Evolutionary conservation across 2,113 vertebrate species (phyloP), one percentile per base, ranked within the genome.

Genomic region (Arenaria interpres): DNA sequence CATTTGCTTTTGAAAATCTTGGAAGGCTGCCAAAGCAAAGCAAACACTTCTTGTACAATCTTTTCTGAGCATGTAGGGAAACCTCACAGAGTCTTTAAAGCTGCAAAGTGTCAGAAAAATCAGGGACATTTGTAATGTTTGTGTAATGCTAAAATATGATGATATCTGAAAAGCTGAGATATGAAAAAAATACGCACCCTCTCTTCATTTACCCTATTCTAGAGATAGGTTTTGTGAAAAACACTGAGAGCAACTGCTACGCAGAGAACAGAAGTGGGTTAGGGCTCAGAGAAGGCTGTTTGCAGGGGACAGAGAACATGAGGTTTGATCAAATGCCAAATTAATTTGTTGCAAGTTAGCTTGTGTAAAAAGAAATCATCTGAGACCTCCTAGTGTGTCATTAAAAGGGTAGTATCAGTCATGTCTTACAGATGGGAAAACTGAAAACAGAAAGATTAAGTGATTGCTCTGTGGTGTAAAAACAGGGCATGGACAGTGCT

Each of bases 261-360:
- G 68, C n/a, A 21, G 82, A 74, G 75, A 69, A 66, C 4, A 9
- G 63, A 75, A 93, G 50, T 13, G 41, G 59, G 16, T 74, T 90
- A 23, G 2, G 5, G 39, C 56, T 67, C 66, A 48, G 43, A 92
- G 62, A 66, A 53, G 37, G 35, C 30, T 81, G 24, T n/a, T 89
- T 92, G 37, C 56, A 92, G 50, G 32, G 75, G n/a, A 64, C n/a
- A 66, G 59, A 92, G 68, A 90, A 60, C 30, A 30, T 20, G 51
- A 86, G 43, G 60, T 74, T 72, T 92, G 90, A 84, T 90, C 64
- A 89, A 80, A 75, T 48, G 72, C 60, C 79, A 93, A 75, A 75
- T 60, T 81, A 88, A 92, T 93, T 93, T 89, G 57, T 86, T 79
- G 66, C 53, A 79, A 85, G 63, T 82, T 89, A 87, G 32, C 53